Conservation (phyloP, 1,140 invertebrate genomes). For the Aphelenchoides besseyi region DNA sequence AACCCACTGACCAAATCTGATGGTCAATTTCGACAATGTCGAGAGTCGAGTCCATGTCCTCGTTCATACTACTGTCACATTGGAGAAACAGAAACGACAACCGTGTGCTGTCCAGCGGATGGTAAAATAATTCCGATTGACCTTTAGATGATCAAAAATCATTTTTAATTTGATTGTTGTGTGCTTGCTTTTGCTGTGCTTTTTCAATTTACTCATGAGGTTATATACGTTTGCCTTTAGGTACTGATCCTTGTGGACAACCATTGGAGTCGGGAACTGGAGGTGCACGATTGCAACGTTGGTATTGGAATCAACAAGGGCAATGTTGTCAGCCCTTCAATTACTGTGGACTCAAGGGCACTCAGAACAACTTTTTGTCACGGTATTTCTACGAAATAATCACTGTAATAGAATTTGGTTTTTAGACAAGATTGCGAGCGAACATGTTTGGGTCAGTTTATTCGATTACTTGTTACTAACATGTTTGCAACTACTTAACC, state of each 20-base stretch:
- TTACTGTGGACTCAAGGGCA: slow-evolving; percentile 59
- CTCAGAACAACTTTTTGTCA: slow-evolving; percentile 60
- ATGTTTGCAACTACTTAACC: slow-evolving; percentile 14
- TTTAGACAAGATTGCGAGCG: slow-evolving; percentile 44
- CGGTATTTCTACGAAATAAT: slow-evolving; percentile 15
- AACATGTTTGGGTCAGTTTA: slow-evolving; percentile 50
- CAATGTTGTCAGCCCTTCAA: slow-evolving; percentile 53
- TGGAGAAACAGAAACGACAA: slow-evolving; percentile 34
- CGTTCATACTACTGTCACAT: slow-evolving; percentile 48
- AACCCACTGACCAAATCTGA: slow-evolving; percentile 29
- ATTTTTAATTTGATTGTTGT: not conserved
- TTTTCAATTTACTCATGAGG: not conserved
- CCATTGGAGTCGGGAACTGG: slow-evolving; percentile 55
- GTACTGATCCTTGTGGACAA: slow-evolving; percentile 58
- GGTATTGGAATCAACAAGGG: slow-evolving; percentile 54
- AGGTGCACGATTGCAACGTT: slow-evolving; percentile 45
- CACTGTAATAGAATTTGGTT: not conserved
- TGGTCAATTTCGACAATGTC: slow-evolving; percentile 32
- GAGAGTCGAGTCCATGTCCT: slow-evolving; percentile 31
- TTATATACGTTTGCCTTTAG: slow-evolving; percentile 44
- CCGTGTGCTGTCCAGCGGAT: slow-evolving; percentile 44
- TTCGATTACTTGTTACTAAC: not conserved
- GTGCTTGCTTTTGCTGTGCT: not conserved
- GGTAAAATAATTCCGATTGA: slow-evolving; percentile 28
- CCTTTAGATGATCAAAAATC: not conserved